Conservation (phyloP, 2,113 vertebrate species). For the Pachycephala philippinensis region DNA sequence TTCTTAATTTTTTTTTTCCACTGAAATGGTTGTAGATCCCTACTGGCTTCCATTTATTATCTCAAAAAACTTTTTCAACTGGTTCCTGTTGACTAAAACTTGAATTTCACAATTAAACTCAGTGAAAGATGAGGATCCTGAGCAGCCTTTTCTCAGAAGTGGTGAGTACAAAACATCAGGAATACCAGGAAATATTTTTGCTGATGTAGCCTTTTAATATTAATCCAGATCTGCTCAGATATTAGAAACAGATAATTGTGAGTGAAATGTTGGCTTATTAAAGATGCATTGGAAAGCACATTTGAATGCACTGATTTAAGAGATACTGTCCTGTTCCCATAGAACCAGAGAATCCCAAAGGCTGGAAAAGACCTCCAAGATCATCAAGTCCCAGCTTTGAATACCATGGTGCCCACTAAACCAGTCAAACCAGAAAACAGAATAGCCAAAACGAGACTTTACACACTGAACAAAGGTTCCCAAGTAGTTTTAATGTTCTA, state of each 20-base stretch:
- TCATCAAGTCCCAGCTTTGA: background rate
- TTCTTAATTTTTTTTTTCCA: background rate
- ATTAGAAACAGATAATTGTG: background rate
- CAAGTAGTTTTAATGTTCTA: background rate
- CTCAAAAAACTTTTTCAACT: accelerated
- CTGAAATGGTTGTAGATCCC: background rate
- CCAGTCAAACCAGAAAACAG: background rate
- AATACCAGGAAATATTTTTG: background rate
- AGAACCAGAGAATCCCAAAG: accelerated
- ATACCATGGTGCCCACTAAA: background rate
- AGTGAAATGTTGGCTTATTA: background rate
- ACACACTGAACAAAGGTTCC: background rate
- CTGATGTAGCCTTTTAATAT: background rate
- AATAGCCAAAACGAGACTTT: background rate
- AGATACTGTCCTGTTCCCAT: background rate
- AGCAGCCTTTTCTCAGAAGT: background rate
- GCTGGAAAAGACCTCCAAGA: background rate
- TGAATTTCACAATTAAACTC: background rate
- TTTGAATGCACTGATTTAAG: background rate
- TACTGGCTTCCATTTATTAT: background rate
- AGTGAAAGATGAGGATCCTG: background rate
- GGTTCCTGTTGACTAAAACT: accelerated
- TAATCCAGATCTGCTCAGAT: background rate
- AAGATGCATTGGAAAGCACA: background rate
- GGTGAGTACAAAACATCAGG: background rate